Percentiles rank a stretch among this genome's conserved stretches.
These are phyloP conservation scores for Lepilemur septentrionalis DNA, from an alignment of 2,797 vertebrate species.

Conservation along the genomic window DNA sequence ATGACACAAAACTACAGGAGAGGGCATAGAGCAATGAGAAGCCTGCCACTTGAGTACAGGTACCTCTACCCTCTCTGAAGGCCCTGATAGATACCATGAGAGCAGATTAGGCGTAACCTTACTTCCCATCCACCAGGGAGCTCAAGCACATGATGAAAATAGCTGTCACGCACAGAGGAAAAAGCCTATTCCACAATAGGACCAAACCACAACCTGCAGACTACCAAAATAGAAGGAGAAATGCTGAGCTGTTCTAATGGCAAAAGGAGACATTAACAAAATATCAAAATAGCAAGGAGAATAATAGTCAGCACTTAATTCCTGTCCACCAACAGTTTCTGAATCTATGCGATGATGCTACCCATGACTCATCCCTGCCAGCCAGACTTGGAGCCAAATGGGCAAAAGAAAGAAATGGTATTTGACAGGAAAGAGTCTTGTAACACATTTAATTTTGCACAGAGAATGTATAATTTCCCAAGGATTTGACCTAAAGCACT, in stretches of 20 bases:
- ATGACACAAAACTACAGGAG: neutral
- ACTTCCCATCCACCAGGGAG: neutral
- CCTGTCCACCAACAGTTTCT: neutral
- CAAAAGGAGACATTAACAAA: conserved; percentile 35
- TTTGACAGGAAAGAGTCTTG: conserved; percentile 51
- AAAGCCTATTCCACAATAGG: neutral
- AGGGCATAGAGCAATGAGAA: neutral
- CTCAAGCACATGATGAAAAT: neutral
- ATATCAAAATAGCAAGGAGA: conserved; percentile 37
- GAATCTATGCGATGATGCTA: neutral
- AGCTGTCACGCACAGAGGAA: neutral
- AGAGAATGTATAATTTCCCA: conserved; percentile 42
- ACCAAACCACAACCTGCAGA: neutral
- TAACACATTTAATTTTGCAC: conserved; percentile 56
- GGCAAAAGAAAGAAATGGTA: neutral
- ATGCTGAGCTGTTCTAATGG: neutral
- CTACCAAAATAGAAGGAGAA: conserved; percentile 27
- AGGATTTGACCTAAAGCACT: conserved; percentile 46
- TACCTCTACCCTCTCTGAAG: neutral
- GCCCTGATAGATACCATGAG: neutral
- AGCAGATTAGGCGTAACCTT: neutral
- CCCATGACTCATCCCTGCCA: neutral
- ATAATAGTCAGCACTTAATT: conserved; percentile 28
- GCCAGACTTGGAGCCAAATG: conserved; percentile 13
- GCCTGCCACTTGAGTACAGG: neutral